Conservation (phyloP, 2,888 invertebrate species). For the Drosophila greeni region DNA sequence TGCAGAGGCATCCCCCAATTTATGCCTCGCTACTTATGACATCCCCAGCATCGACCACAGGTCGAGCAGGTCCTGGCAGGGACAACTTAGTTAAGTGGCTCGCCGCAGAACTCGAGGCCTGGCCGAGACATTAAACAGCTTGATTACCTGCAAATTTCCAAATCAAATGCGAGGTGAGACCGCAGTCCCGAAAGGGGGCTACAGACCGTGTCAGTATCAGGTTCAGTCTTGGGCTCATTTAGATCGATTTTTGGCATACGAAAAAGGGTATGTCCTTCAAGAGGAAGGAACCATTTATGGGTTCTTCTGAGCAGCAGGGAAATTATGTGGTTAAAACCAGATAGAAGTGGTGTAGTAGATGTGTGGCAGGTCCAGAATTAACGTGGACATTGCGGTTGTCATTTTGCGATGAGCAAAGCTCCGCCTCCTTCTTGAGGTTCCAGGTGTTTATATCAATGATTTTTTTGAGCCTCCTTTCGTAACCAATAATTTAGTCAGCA, state of each 20-base stretch:
- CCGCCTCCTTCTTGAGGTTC: no score
- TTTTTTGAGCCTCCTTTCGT: no score
- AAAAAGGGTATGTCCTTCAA: not conserved
- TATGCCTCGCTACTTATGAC: constrained; percentile 36
- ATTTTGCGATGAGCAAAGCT: no score
- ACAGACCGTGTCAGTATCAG: not conserved
- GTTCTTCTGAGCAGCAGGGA: constrained; percentile 18
- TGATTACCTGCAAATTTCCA: constrained; percentile 51
- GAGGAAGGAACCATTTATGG: not conserved
- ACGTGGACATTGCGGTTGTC: no score
- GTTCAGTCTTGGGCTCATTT: not conserved
- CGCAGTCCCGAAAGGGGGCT: no score
- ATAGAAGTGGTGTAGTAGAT: not conserved
- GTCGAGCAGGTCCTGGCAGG: constrained; percentile 5
- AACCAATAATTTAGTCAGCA: constrained; percentile 1
- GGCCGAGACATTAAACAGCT: constrained; percentile 43
- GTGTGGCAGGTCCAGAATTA: constrained; percentile 2
- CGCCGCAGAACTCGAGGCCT: constrained; percentile 20
- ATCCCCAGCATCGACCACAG: constrained; percentile 14
- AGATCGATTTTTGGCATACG: not conserved
- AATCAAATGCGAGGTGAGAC: constrained; percentile 29
- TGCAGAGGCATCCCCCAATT: constrained; percentile 2
- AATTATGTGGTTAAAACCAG: constrained; percentile 26
- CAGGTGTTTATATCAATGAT: no score
- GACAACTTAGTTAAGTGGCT: constrained; percentile 26